A percentile compares a stretch with the other conserved stretches of the same genome.
phyloP scores from a whole-genome alignment of 2,797 vertebrate genomes.

The Dendrocincla fuliginosa region DNA sequence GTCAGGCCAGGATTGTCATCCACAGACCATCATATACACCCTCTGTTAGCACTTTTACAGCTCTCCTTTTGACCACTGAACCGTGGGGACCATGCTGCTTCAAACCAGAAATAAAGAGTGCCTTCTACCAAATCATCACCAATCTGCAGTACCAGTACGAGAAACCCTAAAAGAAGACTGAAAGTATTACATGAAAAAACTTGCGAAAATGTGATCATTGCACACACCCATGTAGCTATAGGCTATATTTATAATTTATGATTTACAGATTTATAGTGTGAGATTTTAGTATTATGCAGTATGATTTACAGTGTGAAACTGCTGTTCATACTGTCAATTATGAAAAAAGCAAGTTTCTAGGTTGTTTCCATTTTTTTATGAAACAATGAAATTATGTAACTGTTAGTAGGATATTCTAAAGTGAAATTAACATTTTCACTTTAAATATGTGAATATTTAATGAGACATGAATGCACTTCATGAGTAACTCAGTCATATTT shows the following conservation, averaged over 20 bases:
- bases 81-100: neutral
- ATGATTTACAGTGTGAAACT: neutral
- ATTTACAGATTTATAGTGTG: neutral
- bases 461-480: neutral
- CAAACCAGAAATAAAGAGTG: too few relatives aligned
- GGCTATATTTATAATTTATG: neutral
- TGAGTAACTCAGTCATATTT: neutral
- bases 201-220: neutral
- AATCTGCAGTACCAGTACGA: neutral
- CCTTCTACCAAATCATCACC: neutral
- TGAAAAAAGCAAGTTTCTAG: neutral
- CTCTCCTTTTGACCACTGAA: neutral
- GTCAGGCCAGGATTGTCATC: neutral
- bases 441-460: neutral
- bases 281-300: neutral
- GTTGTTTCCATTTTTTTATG: neutral
- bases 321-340: neutral
- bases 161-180: neutral
- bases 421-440: neutral
- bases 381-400: neutral
- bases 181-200: neutral
- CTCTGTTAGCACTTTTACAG: neutral
- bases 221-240: neutral
- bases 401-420: neutral
- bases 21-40: neutral